A percentile compares a stretch with the other conserved stretches of the same genome.
Conservation (phyloP, 2,113 vertebrate species). For the Spizaetus ornatus region DNA sequence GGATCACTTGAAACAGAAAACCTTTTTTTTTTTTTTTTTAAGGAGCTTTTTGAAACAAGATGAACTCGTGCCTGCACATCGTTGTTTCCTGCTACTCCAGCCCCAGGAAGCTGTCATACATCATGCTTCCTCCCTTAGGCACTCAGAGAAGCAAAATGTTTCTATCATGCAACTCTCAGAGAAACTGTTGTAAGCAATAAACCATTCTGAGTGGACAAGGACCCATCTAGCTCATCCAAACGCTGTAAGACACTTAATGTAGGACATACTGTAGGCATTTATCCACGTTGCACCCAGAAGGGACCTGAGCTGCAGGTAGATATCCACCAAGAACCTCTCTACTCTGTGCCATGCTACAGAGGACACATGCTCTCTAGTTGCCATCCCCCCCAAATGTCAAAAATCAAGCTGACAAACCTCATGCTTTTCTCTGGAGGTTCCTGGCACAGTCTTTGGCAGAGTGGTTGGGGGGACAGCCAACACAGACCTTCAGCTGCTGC, state of each 20-base stretch:
- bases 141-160: neutral
- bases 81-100: neutral
- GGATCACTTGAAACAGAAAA: neutral
- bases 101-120: neutral
- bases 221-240: neutral
- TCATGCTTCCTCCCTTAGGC: neutral
- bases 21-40: neutral
- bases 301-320: neutral
- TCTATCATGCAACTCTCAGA: neutral
- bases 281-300: neutral
- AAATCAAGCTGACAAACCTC: neutral
- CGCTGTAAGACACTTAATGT: neutral
- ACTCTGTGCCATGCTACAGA: fast-evolving
- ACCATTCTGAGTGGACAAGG: neutral
- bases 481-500: neutral
- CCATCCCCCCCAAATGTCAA: neutral
- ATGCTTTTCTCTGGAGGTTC: neutral
- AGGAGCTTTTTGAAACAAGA: neutral
- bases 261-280: neutral
- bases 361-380: fast-evolving
- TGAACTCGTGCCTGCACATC: neutral
- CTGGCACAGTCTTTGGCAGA: neutral
- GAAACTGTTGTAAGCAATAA: neutral
- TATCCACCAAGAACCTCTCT: neutral
- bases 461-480: neutral